Evolutionary conservation across 1,140 invertebrate genomes (phyloP).

Genomic region (Sycophaga agraensis): DNA sequence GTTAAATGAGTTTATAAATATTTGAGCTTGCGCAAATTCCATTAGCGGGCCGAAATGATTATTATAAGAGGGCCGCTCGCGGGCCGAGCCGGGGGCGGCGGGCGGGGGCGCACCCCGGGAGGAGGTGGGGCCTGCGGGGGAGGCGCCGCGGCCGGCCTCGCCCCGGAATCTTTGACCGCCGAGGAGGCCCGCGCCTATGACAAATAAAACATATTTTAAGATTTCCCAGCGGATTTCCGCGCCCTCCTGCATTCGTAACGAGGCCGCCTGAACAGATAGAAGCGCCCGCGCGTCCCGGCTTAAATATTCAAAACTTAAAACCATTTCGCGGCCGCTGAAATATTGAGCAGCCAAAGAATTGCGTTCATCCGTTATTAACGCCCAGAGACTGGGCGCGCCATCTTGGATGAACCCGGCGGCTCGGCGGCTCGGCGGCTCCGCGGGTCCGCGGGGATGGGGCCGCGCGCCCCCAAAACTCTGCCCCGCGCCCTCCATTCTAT

Average conservation of each 20-base stretch:
- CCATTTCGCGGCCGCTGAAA: constrained; percentile 46
- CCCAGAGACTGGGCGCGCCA: constrained; percentile 8
- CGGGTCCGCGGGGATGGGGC: neutral
- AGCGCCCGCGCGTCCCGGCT: constrained; percentile 29
- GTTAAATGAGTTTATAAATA: too few species aligned
- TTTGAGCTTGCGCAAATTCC: too few species aligned
- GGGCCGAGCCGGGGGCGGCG: too few species aligned
- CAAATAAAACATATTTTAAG: constrained; percentile 56
- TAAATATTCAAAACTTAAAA: constrained; percentile 55
- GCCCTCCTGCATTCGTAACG: constrained; percentile 40
- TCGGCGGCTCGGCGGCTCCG: neutral
- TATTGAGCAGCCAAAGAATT: constrained; percentile 48
- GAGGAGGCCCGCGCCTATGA: constrained; percentile 23
- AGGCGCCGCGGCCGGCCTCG: too few species aligned
- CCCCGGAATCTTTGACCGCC: constrained; percentile 47
- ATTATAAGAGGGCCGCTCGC: too few species aligned
- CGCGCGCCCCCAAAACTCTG: neutral
- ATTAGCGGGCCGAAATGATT: too few species aligned
- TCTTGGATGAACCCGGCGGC: neutral
- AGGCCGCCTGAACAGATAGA: constrained; percentile 34
- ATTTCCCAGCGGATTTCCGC: constrained; percentile 42
- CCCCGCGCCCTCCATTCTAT: too few species aligned
- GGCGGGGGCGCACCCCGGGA: too few species aligned
- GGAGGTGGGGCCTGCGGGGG: too few species aligned
- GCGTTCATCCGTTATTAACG: constrained; percentile 45